A percentile compares a stretch with the other conserved stretches of the same genome.
These are phyloP conservation scores for Formicarius rufipectus DNA, from an alignment of 2,113 vertebrate species.

Conservation along the genomic window DNA sequence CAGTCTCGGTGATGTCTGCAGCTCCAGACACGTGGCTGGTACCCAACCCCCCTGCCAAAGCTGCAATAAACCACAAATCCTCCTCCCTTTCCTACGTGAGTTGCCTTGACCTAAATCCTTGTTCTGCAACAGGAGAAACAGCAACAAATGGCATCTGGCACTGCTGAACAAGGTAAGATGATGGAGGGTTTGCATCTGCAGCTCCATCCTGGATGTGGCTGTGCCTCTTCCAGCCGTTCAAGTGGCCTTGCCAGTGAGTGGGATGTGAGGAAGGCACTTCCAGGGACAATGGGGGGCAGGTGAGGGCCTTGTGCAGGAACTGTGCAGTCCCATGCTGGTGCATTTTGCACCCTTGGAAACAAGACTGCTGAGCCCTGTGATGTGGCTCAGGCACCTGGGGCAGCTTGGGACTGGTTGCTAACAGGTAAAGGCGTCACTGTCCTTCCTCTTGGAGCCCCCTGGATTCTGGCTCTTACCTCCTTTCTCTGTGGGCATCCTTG, in stretches of 20 bases:
- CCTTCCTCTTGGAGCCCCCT: not conserved
- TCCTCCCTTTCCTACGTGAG: not conserved
- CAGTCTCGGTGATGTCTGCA: not conserved
- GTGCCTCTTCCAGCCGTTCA: not conserved
- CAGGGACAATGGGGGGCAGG: not conserved
- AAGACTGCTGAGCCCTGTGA: not conserved
- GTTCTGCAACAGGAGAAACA: not conserved
- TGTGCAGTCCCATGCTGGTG: not conserved
- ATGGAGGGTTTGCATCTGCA: not conserved
- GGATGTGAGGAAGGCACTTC: not conserved
- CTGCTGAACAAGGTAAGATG: fast-evolving
- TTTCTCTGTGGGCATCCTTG: not conserved
- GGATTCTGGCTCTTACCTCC: not conserved
- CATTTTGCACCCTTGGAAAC: not conserved
- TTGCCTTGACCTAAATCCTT: not conserved
- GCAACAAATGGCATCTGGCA: not conserved
- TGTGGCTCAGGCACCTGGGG: not conserved
- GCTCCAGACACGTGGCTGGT: not conserved
- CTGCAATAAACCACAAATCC: not conserved
- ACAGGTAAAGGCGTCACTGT: not conserved
- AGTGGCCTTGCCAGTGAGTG: not conserved
- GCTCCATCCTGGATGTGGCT: not conserved
- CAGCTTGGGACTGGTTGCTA: not conserved
- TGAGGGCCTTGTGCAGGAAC: not conserved
- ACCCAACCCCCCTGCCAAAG: not conserved